These are phyloP conservation scores for Bettongia penicillata DNA, from an alignment of 2,113 vertebrate genomes.

Conservation along the genomic window DNA sequence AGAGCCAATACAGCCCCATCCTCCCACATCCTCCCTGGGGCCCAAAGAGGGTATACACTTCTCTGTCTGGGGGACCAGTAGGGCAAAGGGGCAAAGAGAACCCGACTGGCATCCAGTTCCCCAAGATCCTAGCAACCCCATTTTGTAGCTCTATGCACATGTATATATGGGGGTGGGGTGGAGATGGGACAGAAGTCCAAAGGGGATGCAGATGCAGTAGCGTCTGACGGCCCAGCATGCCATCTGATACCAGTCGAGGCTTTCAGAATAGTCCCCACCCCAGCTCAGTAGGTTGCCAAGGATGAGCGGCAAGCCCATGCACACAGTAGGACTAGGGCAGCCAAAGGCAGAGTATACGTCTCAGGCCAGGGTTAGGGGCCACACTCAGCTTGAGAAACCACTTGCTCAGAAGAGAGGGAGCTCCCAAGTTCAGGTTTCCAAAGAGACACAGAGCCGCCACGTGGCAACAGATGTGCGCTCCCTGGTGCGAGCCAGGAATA, in stretches of 20 bases:
- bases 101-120: slow-evolving; percentile 3
- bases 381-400: not conserved
- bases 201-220: not conserved
- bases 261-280: not conserved
- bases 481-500: slow-evolving; percentile 12
- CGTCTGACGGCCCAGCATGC: not conserved
- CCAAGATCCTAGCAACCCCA: not conserved
- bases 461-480: slow-evolving; percentile 55
- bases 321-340: not conserved
- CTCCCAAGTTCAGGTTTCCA: slow-evolving; percentile 17
- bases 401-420: not conserved
- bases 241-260: not conserved
- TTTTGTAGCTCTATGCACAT: not conserved
- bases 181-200: not conserved
- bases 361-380: not conserved
- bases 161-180: not conserved
- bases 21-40: slow-evolving; percentile 28
- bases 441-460: slow-evolving; percentile 5
- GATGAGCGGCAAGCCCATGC: not conserved
- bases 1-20: not conserved
- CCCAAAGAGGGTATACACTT: not conserved
- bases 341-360: not conserved
- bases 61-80: not conserved
- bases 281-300: not conserved
- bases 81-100: not conserved